Evolutionary conservation across 1,140 invertebrate species (phyloP), one percentile per base, ranked within the genome.

Genomic region (Brachionus koreanus): DNA sequence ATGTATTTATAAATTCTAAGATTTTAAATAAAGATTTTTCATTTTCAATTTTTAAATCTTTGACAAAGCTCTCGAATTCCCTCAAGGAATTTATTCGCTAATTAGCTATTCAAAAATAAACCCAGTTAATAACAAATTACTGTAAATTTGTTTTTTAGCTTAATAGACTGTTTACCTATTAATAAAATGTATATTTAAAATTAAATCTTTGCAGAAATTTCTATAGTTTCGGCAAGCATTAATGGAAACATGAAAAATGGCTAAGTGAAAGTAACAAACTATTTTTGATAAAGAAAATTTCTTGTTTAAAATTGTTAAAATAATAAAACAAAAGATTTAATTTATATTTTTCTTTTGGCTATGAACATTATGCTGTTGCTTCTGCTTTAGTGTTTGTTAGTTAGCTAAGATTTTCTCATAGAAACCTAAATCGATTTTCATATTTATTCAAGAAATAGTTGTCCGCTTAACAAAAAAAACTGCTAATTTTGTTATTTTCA

Each of bases 181-280:
- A 39, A 39, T 33, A 65, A 65, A 13, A 65, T n/a, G 16, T 65
- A n/a, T 16, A 65, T 33, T 65, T 65, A n/a, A 37, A 33, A 65
- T 33, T 33, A 65, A 65, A 23, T 13, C 25, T 33, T 69, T 37
- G 33, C 35, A 37, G 16, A 69, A 69, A 69, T 69, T 69, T 69
- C 65, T 69, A 69, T 69, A 69, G 65, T 69, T 69, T 69, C 65
- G 16, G 37, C 35, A 69, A 69, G 37, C 33, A 33, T 65, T 65
- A 35, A 29, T 65, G 10, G 25, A 33, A 65, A 65, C 25, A 65
- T 33, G 12, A 65, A 65, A 33, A 65, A 37, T 65, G 63, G 63
- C 33, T 65, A 65, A 69, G 29, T 37, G 65, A 69, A 69, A 69
- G 65, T 69, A 69, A 16, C 37, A 69, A 69, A 39, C 65, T 69